A percentile compares a stretch with the other conserved stretches of the same genome.
Conservation (phyloP, 2,888 invertebrate species). For the Euplexia lucipara region DNA sequence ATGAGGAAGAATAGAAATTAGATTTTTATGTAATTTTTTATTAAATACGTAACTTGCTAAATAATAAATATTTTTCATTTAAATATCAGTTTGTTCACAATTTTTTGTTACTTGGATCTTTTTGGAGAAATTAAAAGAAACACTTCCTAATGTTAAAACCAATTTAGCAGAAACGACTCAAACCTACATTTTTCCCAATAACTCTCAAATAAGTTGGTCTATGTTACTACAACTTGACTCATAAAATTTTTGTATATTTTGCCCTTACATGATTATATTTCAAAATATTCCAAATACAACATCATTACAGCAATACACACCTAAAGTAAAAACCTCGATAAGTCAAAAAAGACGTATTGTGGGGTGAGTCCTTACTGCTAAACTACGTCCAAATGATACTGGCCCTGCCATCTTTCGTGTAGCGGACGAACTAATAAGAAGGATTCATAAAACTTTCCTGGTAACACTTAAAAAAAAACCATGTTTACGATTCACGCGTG, state of each 20-base stretch:
- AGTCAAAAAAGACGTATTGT: background rate
- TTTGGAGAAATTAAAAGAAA: constrained; percentile 5
- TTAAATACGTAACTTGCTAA: too few species aligned
- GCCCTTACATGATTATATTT: background rate
- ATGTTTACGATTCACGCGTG: background rate
- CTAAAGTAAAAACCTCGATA: constrained; percentile 11
- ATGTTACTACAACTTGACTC: background rate
- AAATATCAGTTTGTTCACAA: background rate
- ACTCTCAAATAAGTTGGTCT: background rate
- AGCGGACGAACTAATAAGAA: constrained; percentile 18
- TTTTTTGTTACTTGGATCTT: background rate
- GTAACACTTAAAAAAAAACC: constrained; percentile 23
- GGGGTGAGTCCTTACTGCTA: constrained; percentile 2
- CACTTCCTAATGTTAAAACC: background rate
- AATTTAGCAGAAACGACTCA: constrained; percentile 10
- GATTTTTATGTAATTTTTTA: background rate
- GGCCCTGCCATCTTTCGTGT: constrained; percentile 71
- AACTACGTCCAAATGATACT: constrained; percentile 28
- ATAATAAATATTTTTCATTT: background rate
- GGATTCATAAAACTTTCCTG: background rate
- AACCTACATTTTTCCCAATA: constrained; percentile 7
- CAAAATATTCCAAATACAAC: constrained; percentile 9
- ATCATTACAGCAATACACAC: background rate
- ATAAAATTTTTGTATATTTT: background rate
- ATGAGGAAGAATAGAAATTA: background rate